Base-by-base conservation (phyloP, 2,888 invertebrate genomes). In the Lepidochrysops patricia region DNA sequence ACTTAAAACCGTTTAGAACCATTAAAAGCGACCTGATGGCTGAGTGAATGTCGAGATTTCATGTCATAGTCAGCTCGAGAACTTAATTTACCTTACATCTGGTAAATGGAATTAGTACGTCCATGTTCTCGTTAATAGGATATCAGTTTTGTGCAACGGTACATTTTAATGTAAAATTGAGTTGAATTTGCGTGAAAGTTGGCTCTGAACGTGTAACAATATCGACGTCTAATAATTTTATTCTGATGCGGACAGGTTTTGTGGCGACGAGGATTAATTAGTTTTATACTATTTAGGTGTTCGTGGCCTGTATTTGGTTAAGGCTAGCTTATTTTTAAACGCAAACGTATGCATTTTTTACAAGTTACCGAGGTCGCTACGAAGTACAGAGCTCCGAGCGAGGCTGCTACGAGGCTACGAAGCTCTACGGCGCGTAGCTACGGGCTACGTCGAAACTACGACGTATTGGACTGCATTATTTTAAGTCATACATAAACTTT, bases 301-400 rank as follows among this genome's bases (percentile, higher is more conserved):
- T 29, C 15, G 6, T 15, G 15, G 9, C 54, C 32, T 54, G 29
- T 54, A 29, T 54, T 54, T 54, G 54, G 27, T 19, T 54, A 54
- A 54, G 27, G 29, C 54, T 27, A 29, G 54, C 19, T 27, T 32
- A 19, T 32, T 54, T 29, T 54, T 54, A 29, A 54, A 54, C 54
- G 19, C 19, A 12, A 15, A 19, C 54, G 54, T 32, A 58, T 69
- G 68, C 66, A 69, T 69, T 67, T 68, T 69, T 68, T 68, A 67
- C 66, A 57, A 60, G 66, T 64, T 64, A 57, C 63, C 69, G 68
- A 67, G 68, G 68, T 68, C 68, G 66, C 60, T 64, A 62, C 64
- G 64, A 63, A 66, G 68, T 64, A 67, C 66, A 61, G 60, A 60
- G 62, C 61, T 68, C 62, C 64, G 62, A 65, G 63, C 63, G 64